Percentiles rank a stretch among this genome's conserved stretches.
These are phyloP conservation scores for Luffia ferchaultella DNA, from an alignment of 2,888 invertebrate species.

Conservation along the genomic window DNA sequence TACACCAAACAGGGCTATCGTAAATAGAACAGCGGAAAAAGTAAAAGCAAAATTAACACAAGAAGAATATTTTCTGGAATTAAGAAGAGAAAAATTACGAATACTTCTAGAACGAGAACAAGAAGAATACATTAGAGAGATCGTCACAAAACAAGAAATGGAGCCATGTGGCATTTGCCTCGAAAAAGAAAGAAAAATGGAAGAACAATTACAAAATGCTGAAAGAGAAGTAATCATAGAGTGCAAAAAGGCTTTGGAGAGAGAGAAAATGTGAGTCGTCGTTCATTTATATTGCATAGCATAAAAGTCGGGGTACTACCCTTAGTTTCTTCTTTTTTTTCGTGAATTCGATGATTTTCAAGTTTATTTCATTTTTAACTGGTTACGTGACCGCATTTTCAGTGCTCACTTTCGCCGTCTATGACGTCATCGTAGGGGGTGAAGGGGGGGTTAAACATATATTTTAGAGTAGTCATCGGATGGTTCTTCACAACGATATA, in stretches of 20 bases:
- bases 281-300: too few species aligned
- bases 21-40: constrained; percentile 42
- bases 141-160: constrained; percentile 26
- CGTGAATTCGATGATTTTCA: too few species aligned
- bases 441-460: too few species aligned
- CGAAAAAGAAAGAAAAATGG: constrained; percentile 28
- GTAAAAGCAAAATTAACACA: constrained; percentile 32
- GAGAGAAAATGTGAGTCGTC: constrained; percentile 51
- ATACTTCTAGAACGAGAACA: constrained; percentile 36
- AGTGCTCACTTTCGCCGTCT: too few species aligned
- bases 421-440: too few species aligned
- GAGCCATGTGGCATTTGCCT: constrained; percentile 26
- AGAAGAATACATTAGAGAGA: constrained; percentile 28
- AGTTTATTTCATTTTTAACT: too few species aligned
- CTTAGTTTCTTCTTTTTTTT: too few species aligned
- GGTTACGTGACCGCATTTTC: too few species aligned
- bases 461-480: too few species aligned
- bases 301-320: too few species aligned
- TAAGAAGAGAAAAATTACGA: constrained; percentile 36
- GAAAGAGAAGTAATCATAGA: constrained; percentile 39
- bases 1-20: constrained; percentile 32
- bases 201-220: constrained; percentile 32
- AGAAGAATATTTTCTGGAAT: constrained; percentile 47
- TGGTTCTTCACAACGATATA: too few species aligned
- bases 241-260: constrained; percentile 46